These are phyloP conservation scores for Etheostoma cragini DNA, from an alignment of 2,113 vertebrate genomes.

Conservation along the genomic window DNA sequence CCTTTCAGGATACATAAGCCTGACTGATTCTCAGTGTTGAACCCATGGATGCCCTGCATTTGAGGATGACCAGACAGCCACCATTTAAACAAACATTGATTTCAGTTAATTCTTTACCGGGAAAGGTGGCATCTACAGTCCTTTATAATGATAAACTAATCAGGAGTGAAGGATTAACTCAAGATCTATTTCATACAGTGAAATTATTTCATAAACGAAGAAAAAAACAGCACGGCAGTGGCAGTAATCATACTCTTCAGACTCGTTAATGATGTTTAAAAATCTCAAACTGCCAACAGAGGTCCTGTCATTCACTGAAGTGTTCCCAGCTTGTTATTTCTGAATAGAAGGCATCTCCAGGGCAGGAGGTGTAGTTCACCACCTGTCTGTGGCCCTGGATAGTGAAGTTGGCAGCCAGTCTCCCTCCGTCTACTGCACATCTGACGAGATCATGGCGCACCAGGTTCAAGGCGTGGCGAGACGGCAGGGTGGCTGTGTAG, in stretches of 20 bases:
- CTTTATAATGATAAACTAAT: neutral
- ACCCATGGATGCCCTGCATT: neutral
- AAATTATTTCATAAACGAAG: neutral
- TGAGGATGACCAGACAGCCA: neutral
- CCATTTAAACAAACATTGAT: neutral
- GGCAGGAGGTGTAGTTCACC: constrained; percentile 85
- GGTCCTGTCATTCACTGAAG: constrained; percentile 76
- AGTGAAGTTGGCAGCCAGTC: constrained; percentile 79
- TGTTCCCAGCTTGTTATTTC: constrained; percentile 87
- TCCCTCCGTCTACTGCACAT: constrained; percentile 80
- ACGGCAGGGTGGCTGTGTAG: constrained; percentile 83
- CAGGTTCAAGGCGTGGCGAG: constrained; percentile 67
- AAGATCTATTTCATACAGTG: neutral
- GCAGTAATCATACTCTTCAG: constrained; percentile 66
- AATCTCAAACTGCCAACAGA: neutral
- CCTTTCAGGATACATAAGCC: neutral
- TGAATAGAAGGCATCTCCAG: constrained; percentile 85
- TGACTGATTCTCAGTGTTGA: neutral
- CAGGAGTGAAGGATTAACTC: neutral
- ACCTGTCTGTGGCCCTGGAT: constrained; percentile 90
- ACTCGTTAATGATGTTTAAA: neutral
- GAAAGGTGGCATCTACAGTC: neutral
- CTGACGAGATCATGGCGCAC: constrained; percentile 79
- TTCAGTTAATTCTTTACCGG: neutral
- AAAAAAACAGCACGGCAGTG: neutral